Evolutionary conservation across 92 coral and sea anemone genomes (phyloP).

Genomic region (Ricordea florida): DNA sequence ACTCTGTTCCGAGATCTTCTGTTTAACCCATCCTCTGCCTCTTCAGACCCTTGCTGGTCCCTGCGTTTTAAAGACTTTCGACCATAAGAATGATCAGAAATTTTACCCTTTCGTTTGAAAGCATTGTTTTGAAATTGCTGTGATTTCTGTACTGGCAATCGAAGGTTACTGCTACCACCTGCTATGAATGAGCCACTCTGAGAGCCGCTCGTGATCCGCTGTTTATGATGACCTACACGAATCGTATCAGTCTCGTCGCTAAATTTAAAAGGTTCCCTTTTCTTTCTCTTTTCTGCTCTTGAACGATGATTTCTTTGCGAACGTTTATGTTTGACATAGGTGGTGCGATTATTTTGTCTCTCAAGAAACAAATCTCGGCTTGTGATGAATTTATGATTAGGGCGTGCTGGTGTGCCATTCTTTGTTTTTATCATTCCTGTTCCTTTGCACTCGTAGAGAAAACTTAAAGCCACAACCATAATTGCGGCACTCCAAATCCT

Average conservation of each 20-base stretch:
- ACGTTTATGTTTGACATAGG: background rate
- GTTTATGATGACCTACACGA: no score
- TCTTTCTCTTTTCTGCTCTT: background rate
- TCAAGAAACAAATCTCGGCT: background rate
- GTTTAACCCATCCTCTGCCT: background rate
- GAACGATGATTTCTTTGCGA: background rate
- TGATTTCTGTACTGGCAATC: background rate
- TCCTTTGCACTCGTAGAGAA: background rate
- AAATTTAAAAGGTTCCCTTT: background rate
- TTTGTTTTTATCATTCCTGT: background rate
- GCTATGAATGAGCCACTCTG: background rate
- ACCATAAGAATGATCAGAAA: background rate
- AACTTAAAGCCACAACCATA: background rate
- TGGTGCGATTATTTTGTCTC: background rate
- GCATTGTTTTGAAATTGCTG: background rate
- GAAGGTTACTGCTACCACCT: background rate
- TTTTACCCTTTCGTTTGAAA: background rate
- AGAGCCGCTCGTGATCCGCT: no score
- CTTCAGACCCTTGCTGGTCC: background rate
- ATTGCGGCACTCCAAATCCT: background rate
- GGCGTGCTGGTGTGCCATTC: background rate
- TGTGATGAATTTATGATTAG: background rate
- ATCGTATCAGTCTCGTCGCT: no score
- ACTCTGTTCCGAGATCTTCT: conserved; percentile 38
- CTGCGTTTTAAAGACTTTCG: background rate